Base-by-base conservation (phyloP, 2,797 vertebrate species). In the Capromys pilorides region DNA sequence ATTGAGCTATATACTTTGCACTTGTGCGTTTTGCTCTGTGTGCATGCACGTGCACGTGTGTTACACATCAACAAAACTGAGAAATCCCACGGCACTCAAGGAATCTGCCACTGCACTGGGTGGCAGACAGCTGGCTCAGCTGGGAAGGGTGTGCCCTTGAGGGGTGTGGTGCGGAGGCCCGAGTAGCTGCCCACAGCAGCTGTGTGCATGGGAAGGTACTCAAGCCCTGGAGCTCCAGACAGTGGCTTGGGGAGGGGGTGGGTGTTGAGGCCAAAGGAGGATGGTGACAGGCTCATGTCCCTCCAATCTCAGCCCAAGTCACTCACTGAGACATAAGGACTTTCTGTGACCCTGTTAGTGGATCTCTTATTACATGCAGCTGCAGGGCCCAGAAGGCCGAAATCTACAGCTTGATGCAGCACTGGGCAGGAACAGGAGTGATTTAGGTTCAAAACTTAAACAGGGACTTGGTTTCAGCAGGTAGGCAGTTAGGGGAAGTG, bases 1-100 rank as follows among this genome's bases (percentile, higher is more conserved):
- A 36, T 11, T 51, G 57, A 57, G 12, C 57, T 11, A 1, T 16
- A 2, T 3, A 1, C 19, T 5, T 26, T 10, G 24, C 6, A 24
- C 59, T 1, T 21, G 36, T 28, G 13, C 7, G 5, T 62, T 33
- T 24, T 9, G 4, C 10, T 33, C 19, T 12, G 2, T 64, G 62
- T 31, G 16, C 33, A 31, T 66, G 64, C 7, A 64, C 4, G 9
- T 8, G 21, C n/a, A 36, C 8, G 11, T 9, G 14, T 33, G 39
- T 26, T 22, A 19, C 1, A 57, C 21, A n/a, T 36, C 45, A n/a
- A 69, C 13, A 33, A 51, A 49, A 33, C 11, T 1, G 36, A 22
- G n/a, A 31, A 66, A 66, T 26, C 10, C 19, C 19, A 36, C 62
- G 1, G 22, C 28, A 13, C 5, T 41, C 51, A 8, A 51, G 88